Percentiles rank a stretch among this genome's conserved stretches.
These are phyloP conservation scores for Callyntrura sp. DNA, from an alignment of 2,888 invertebrate genomes.

Conservation along the genomic window DNA sequence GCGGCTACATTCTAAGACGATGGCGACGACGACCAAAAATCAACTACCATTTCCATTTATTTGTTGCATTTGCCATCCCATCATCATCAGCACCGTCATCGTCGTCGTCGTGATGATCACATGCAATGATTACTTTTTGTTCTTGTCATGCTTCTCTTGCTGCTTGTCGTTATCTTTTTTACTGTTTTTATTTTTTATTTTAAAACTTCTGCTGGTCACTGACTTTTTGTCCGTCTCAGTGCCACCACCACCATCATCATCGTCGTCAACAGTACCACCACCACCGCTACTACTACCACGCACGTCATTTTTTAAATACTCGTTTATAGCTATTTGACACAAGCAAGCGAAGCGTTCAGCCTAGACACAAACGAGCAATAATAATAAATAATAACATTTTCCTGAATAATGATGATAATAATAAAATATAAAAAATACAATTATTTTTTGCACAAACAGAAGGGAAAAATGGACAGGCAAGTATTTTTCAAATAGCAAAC, in stretches of 20 bases:
- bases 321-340: conserved; percentile 55
- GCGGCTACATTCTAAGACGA: not conserved
- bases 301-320: conserved; percentile 59
- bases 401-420: conserved; percentile 37
- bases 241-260: conserved; percentile 10
- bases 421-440: conserved; percentile 44
- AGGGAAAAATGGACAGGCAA: conserved; percentile 3
- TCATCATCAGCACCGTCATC: conserved; percentile 48
- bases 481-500: conserved; percentile 17
- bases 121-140: conserved; percentile 76
- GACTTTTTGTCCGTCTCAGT: conserved; percentile 69
- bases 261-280: not conserved
- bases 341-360: conserved; percentile 52
- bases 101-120: conserved; percentile 56
- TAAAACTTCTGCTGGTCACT: conserved; percentile 68
- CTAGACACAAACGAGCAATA: conserved; percentile 51
- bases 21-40: conserved; percentile 39
- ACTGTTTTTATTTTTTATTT: conserved; percentile 47
- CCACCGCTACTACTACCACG: conserved; percentile 2
- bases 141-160: conserved; percentile 76
- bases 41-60: conserved; percentile 64
- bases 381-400: conserved; percentile 52
- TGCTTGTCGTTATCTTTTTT: conserved; percentile 60
- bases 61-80: conserved; percentile 48
- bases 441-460: conserved; percentile 6